Evolutionary conservation across 2,113 vertebrate genomes (phyloP).

Genomic region (Struthio camelus): DNA sequence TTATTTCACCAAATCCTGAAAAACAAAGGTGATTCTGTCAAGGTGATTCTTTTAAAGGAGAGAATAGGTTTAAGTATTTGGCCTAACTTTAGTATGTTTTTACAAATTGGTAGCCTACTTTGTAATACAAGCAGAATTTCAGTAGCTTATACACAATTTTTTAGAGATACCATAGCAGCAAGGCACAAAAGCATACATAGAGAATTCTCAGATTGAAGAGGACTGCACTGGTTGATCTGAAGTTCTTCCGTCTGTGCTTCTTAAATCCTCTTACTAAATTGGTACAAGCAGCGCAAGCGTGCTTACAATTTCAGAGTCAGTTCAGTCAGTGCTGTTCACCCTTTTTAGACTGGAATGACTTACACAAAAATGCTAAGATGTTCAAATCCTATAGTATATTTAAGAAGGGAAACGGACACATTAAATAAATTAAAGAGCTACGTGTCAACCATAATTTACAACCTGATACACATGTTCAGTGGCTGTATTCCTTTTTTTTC

Average conservation of each 20-base stretch:
- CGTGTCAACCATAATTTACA: neutral
- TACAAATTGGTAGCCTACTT: neutral
- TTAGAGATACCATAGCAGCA: neutral
- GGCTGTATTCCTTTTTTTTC: neutral
- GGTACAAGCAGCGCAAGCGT: neutral
- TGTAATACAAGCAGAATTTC: neutral
- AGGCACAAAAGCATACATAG: neutral
- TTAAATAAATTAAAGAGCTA: neutral
- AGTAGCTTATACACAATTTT: neutral
- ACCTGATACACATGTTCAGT: neutral
- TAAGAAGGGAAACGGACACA: no score
- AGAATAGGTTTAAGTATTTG: neutral
- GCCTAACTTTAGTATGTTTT: neutral
- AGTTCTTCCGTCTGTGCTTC: neutral
- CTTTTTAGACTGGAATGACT: neutral
- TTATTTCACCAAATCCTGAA: neutral
- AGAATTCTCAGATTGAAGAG: neutral
- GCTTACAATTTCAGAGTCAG: neutral
- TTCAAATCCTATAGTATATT: fast-evolving
- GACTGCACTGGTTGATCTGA: neutral
- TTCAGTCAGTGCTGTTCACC: neutral
- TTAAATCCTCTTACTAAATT: neutral
- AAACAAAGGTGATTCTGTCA: neutral
- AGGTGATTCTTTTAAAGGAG: neutral
- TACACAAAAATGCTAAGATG: fast-evolving